phyloP scores from a whole-genome alignment of 2,888 invertebrate genomes.

The Tryphoninae sp. region DNA sequence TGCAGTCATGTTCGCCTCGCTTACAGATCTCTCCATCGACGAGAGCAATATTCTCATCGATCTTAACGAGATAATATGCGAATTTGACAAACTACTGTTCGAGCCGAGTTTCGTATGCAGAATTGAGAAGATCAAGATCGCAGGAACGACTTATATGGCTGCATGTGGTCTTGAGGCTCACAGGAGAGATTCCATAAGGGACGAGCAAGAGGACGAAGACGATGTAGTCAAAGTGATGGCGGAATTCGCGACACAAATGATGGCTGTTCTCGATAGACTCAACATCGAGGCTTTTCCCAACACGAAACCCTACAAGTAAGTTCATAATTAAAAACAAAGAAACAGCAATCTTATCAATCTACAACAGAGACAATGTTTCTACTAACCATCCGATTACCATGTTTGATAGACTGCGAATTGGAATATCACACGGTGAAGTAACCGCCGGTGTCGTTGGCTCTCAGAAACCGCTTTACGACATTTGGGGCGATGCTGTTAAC shows the following conservation, averaged over 20 bases:
- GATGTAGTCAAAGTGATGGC: slow-evolving; percentile 85
- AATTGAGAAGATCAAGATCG: slow-evolving; percentile 98
- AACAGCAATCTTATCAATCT: neutral
- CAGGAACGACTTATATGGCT: slow-evolving; percentile 98
- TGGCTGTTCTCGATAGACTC: slow-evolving; percentile 85
- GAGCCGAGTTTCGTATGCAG: slow-evolving; percentile 84
- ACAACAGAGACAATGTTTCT: neutral
- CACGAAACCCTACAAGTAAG: slow-evolving; percentile 75
- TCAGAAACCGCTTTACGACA: slow-evolving; percentile 96
- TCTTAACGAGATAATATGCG: slow-evolving; percentile 95
- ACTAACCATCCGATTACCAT: slow-evolving; percentile 16
- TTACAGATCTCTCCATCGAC: slow-evolving; percentile 89
- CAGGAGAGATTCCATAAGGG: slow-evolving; percentile 84
- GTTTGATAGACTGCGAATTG: slow-evolving; percentile 81
- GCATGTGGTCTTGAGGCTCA: slow-evolving; percentile 94
- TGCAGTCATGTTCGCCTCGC: slow-evolving; percentile 97
- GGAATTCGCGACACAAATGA: slow-evolving; percentile 89
- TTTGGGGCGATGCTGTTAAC: slow-evolving; percentile 98
- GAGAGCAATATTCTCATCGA: slow-evolving; percentile 85
- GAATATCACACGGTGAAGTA: slow-evolving; percentile 94
- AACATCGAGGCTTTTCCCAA: slow-evolving; percentile 83
- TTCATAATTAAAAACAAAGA: slow-evolving; percentile 7
- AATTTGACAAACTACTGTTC: slow-evolving; percentile 93
- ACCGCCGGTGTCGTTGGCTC: slow-evolving; percentile 98
- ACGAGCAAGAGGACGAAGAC: slow-evolving; percentile 72